Evolutionary conservation across 2,113 vertebrate genomes (phyloP), one percentile per base, ranked within the genome.

Genomic region (Entelurus aequoreus): DNA sequence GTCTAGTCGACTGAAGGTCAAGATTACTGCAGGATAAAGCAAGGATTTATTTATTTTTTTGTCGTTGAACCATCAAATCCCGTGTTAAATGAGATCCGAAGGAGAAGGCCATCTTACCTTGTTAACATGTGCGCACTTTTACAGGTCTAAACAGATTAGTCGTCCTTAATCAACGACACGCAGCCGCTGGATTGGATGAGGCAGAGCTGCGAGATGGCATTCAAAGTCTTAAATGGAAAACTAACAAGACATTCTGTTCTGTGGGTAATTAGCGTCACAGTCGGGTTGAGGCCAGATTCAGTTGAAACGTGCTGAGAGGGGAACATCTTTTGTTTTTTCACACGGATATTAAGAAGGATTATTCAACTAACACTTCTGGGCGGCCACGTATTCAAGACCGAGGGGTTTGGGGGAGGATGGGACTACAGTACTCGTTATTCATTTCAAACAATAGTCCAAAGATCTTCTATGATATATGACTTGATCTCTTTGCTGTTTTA

Each of bases 181-280:
- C 40, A 74, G 40, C 40, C 40, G 10, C 5, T 12, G 10, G 28
- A 28, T 66, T 69, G 74, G 8, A 5, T 69, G 68, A 69, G 80
- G 70, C 56, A 2, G 79, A 76, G 74, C 67, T 46, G 54, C 78
- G 67, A 69, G 74, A 82, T 82, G 76, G 66, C 79, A 84, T 66
- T 85, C 78, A 79, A 84, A 80, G 76, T 65, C 66, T 46, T 74
- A 79, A 84, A 86, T 81, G 36, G 57, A 71, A 81, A 8, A 79
- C 71, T 86, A 86, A 88, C 79, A 47, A 84, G 82, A 75, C 10
- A 75, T 73, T 71, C 72, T 63, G 72, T 72, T 21, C 74, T 56
- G 73, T 55, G 76, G 78, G 71, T 84, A 80, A 84, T 88, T 79
- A 84, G 71, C 78, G 83, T 83, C 78, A 81, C 79, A 80, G 77